These are phyloP conservation scores for Spialia ferax DNA, from an alignment of 2,888 invertebrate genomes.

Conservation along the genomic window DNA sequence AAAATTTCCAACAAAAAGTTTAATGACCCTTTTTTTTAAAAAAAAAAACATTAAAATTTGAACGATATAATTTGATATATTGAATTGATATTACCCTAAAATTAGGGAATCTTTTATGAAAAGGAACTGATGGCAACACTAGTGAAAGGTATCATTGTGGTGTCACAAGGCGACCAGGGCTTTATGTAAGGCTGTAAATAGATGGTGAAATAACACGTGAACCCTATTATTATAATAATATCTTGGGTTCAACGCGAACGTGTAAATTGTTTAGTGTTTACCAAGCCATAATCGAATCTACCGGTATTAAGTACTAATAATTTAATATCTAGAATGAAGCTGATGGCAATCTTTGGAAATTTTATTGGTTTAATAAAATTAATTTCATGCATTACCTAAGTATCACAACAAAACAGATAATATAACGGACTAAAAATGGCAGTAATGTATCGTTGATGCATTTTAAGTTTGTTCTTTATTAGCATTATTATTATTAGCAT, in stretches of 20 bases:
- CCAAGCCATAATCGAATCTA: neutral
- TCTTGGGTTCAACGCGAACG: slow-evolving; percentile 25
- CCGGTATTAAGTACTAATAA: neutral
- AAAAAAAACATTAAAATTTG: too few relatives aligned
- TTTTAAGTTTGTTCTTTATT: too few relatives aligned
- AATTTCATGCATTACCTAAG: too few relatives aligned
- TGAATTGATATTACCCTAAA: neutral
- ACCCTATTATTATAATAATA: slow-evolving; percentile 38
- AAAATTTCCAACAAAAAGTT: too few relatives aligned
- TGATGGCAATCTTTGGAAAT: neutral
- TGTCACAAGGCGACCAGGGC: slow-evolving; percentile 51
- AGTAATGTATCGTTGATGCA: too few relatives aligned
- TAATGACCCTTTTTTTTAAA: too few relatives aligned
- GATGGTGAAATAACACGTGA: slow-evolving; percentile 40
- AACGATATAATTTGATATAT: too few relatives aligned
- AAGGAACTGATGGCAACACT: slow-evolving; percentile 11
- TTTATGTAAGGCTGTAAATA: slow-evolving; percentile 46
- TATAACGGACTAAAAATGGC: too few relatives aligned
- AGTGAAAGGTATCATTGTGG: slow-evolving; percentile 56
- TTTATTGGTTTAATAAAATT: neutral
- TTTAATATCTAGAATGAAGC: neutral
- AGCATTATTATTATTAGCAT: too few relatives aligned
- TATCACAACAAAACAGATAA: too few relatives aligned
- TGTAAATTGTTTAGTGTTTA: slow-evolving; percentile 36
- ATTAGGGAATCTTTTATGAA: slow-evolving; percentile 1